Percentiles rank a stretch among this genome's conserved stretches.
phyloP scores from a whole-genome alignment of 2,888 invertebrate genomes.

The Parnassius apollo region DNA sequence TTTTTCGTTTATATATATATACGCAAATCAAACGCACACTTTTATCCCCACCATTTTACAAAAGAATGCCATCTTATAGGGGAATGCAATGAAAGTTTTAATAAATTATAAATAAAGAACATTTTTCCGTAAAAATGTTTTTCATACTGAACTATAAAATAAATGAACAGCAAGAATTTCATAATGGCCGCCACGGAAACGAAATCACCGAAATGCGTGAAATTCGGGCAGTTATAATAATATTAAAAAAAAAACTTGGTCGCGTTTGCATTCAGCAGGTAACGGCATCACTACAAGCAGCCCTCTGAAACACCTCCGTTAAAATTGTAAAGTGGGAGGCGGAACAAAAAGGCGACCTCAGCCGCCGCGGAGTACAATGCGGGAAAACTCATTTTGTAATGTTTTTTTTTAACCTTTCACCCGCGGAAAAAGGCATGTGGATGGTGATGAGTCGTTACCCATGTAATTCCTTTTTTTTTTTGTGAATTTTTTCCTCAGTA shows the following conservation, averaged over 20 bases:
- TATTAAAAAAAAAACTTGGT: slow-evolving; percentile 17
- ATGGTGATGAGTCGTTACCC: slow-evolving; percentile 35
- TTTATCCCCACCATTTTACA: too few species aligned
- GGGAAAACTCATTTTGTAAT: slow-evolving; percentile 40
- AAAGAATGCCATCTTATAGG: too few species aligned
- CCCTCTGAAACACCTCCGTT: slow-evolving; percentile 38
- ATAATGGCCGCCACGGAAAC: slow-evolving; percentile 5
- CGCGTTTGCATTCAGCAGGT: slow-evolving; percentile 10
- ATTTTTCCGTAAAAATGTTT: too few species aligned
- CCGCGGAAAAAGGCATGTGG: slow-evolving; percentile 36
- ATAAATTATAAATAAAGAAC: too few species aligned
- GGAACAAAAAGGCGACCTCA: slow-evolving; percentile 25
- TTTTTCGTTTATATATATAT: too few species aligned
- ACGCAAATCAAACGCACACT: too few species aligned
- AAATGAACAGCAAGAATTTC: background rate
- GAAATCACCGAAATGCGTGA: slow-evolving; percentile 11
- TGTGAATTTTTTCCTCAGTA: slow-evolving; percentile 11
- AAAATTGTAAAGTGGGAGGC: slow-evolving; percentile 38
- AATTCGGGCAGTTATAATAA: slow-evolving; percentile 17
- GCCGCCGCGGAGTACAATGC: slow-evolving; percentile 35
- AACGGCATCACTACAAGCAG: slow-evolving; percentile 20
- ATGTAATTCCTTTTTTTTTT: slow-evolving; percentile 30
- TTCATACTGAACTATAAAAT: too few species aligned
- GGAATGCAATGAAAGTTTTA: too few species aligned
- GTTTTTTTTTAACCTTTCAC: slow-evolving; percentile 37